These are phyloP conservation scores for Lutraria rhynchaena DNA, from an alignment of 1,140 invertebrate genomes.

Conservation along the genomic window DNA sequence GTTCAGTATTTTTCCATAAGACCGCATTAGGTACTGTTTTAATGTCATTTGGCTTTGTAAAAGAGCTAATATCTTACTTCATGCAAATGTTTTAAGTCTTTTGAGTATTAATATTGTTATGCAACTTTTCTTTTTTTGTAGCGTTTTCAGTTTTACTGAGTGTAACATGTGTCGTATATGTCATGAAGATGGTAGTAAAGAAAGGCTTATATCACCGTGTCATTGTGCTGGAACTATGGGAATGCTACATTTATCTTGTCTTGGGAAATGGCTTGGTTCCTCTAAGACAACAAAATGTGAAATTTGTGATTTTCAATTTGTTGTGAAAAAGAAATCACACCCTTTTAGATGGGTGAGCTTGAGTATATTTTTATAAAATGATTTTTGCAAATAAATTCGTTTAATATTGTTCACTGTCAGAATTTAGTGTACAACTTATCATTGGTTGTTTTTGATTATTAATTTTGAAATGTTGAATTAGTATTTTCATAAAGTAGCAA, in stretches of 20 bases:
- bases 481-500: too few species aligned
- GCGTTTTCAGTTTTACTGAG: conserved; percentile 33
- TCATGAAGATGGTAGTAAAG: conserved; percentile 83
- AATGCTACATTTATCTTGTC: conserved; percentile 86
- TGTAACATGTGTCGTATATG: conserved; percentile 79
- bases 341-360: conserved; percentile 79
- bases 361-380: too few species aligned
- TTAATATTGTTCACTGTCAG: too few species aligned
- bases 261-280: conserved; percentile 87
- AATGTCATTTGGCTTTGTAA: neutral
- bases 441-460: too few species aligned
- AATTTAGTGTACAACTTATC: too few species aligned
- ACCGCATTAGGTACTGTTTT: neutral
- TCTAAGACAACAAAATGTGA: conserved; percentile 85
- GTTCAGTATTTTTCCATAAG: neutral
- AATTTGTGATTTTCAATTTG: conserved; percentile 84
- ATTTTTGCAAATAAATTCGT: too few species aligned
- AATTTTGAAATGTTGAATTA: too few species aligned
- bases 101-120: neutral
- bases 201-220: conserved; percentile 85
- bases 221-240: conserved; percentile 87
- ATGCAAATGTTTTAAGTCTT: neutral
- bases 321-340: conserved; percentile 77
- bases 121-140: neutral
- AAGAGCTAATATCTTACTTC: neutral